Percentiles rank a stretch among this genome's conserved stretches.
Evolutionary conservation across 2,797 vertebrate genomes (phyloP).

Genomic region (Gymnodraco acuticeps): DNA sequence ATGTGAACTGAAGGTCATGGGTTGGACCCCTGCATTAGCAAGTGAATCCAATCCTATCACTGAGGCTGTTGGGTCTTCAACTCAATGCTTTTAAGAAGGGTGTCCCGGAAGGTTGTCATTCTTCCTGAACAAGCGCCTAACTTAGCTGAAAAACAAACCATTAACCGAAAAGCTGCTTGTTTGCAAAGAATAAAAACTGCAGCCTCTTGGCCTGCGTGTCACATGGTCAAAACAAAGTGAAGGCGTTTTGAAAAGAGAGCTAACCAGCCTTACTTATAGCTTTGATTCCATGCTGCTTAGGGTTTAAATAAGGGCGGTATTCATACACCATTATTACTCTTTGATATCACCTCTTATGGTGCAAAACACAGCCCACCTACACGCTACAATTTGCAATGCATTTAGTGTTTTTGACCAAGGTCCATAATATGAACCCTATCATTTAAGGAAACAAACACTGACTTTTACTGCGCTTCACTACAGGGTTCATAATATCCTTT

Average conservation of each 20-base stretch:
- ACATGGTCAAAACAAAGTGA: constrained; percentile 30
- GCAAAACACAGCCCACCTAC: constrained; percentile 67
- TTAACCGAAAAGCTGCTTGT: constrained; percentile 8
- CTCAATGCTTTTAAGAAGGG: not conserved
- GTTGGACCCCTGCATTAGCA: not conserved
- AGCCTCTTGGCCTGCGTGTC: constrained; percentile 11
- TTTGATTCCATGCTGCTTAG: constrained; percentile 57
- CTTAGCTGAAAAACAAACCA: constrained; percentile 35
- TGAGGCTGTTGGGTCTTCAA: not conserved
- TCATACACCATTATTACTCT: constrained; percentile 59
- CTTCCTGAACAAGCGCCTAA: constrained; percentile 14
- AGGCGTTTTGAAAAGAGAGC: constrained; percentile 39
- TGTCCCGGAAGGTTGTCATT: constrained; percentile 7
- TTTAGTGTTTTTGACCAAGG: constrained; percentile 74
- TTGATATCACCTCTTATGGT: constrained; percentile 62
- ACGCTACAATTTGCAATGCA: constrained; percentile 67
- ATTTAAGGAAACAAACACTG: constrained; percentile 65
- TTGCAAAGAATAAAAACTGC: constrained; percentile 24
- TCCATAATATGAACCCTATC: constrained; percentile 61
- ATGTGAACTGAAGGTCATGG: constrained; percentile 2
- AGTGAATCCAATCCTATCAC: not conserved
- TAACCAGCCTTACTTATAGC: constrained; percentile 25
- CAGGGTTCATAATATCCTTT: constrained; percentile 68
- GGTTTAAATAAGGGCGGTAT: constrained; percentile 56
- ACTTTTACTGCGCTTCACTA: constrained; percentile 61